These are phyloP conservation scores for Brachyopa scutellaris DNA, from an alignment of 2,888 invertebrate genomes.

Conservation along the genomic window DNA sequence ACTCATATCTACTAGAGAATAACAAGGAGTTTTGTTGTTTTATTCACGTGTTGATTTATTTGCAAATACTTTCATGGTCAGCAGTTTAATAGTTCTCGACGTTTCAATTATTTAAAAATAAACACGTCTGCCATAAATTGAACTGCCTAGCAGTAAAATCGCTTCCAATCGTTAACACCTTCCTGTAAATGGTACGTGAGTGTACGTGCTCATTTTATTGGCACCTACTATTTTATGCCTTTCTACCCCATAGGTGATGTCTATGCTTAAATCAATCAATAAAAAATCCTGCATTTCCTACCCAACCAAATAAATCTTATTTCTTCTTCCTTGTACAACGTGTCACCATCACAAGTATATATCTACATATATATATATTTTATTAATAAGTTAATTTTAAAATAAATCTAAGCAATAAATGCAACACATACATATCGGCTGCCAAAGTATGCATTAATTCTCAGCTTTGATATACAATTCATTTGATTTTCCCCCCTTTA, in stretches of 20 bases:
- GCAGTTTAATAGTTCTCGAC: neutral
- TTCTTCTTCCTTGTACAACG: too few species aligned
- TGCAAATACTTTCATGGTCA: conserved; percentile 13
- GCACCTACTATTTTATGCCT: neutral
- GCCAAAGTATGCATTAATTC: conserved; percentile 43
- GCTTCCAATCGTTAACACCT: conserved; percentile 10
- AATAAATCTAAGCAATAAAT: conserved; percentile 61
- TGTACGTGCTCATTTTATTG: neutral
- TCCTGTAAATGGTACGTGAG: neutral
- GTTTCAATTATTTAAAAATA: conserved; percentile 2
- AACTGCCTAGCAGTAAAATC: conserved; percentile 12
- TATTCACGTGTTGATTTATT: neutral
- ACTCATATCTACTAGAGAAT: too few species aligned
- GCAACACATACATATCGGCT: conserved; percentile 72
- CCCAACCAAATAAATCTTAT: too few species aligned
- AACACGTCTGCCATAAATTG: conserved; percentile 19
- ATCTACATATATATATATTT: too few species aligned
- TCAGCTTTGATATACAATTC: conserved; percentile 24
- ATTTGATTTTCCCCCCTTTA: conserved; percentile 7
- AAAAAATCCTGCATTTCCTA: too few species aligned
- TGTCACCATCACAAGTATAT: conserved; percentile 22
- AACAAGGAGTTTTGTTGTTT: too few species aligned
- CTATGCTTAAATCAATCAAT: too few species aligned
- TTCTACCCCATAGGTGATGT: too few species aligned
- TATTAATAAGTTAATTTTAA: conserved; percentile 25